Percentiles rank a stretch among this genome's conserved stretches.
These are phyloP conservation scores for Platynereis dumerilii DNA, from an alignment of 2,888 invertebrate species.

Conservation along the genomic window DNA sequence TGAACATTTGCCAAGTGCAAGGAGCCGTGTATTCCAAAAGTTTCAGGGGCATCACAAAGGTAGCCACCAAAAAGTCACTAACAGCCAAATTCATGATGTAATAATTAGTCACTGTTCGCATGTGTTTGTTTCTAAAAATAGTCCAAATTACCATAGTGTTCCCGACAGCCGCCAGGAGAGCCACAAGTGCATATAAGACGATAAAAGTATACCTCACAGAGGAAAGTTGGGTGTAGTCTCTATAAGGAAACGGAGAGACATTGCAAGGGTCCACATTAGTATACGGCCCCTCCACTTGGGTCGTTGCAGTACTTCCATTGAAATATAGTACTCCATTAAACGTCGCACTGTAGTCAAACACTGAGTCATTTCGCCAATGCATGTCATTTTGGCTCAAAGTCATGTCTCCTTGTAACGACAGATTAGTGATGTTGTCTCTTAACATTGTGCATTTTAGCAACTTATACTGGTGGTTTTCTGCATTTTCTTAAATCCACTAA, in stretches of 20 bases:
- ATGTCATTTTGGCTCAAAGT: no score
- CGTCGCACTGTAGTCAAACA: no score
- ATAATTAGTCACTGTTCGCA: conserved; percentile 65
- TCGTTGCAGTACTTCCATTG: no score
- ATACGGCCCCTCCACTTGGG: neutral
- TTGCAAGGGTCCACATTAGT: conserved; percentile 10
- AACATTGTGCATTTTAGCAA: no score
- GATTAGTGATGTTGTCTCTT: no score
- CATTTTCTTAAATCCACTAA: no score
- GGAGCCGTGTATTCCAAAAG: conserved; percentile 64
- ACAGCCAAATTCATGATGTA: conserved; percentile 65
- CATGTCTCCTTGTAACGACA: no score
- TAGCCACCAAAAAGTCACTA: conserved; percentile 64
- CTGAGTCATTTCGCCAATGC: no score
- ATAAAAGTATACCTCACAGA: conserved; percentile 53
- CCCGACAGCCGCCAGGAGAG: conserved; percentile 59
- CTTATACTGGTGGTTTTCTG: no score
- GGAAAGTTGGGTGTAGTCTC: conserved; percentile 57
- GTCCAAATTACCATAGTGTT: conserved; percentile 64
- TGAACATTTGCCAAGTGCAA: conserved; percentile 60
- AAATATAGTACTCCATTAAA: no score
- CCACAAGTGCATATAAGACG: conserved; percentile 56
- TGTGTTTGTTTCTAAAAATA: conserved; percentile 62
- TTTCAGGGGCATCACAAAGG: conserved; percentile 64
- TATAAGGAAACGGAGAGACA: conserved; percentile 28